Conservation (phyloP, 2,888 invertebrate genomes). For the Apotomis turbidana region DNA sequence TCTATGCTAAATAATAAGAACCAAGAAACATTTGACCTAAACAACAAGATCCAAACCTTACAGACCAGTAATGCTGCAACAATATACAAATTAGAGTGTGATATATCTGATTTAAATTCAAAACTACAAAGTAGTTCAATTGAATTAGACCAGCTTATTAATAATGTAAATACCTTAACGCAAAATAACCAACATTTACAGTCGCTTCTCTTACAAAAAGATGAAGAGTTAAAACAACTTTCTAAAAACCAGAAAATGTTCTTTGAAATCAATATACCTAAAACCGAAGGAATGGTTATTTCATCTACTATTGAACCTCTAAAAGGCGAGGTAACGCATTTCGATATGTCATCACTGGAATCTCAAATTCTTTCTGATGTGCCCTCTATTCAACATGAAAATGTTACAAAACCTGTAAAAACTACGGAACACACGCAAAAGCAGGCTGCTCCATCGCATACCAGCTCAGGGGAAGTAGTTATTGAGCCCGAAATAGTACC, state of each 20-base stretch:
- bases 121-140: conserved; percentile 53
- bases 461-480: conserved; percentile 45
- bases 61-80: conserved; percentile 57
- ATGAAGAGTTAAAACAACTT: conserved; percentile 68
- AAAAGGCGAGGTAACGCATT: conserved; percentile 55
- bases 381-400: conserved; percentile 48
- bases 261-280: conserved; percentile 80
- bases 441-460: conserved; percentile 46
- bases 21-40: conserved; percentile 70
- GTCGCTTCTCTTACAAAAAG: conserved; percentile 59
- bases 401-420: conserved; percentile 53
- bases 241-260: conserved; percentile 68
- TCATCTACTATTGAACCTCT: conserved; percentile 76
- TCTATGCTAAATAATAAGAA: conserved; percentile 78
- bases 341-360: conserved; percentile 66
- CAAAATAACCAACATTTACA: conserved; percentile 61
- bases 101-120: conserved; percentile 66
- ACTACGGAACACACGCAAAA: conserved; percentile 55
- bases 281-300: conserved; percentile 80
- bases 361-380: conserved; percentile 72
- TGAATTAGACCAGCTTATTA: conserved; percentile 53
- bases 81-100: conserved; percentile 58
- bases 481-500: conserved; percentile 74
- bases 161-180: conserved; percentile 57
- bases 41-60: conserved; percentile 58